A percentile compares a stretch with the other conserved stretches of the same genome.
phyloP scores from a whole-genome alignment of 2,888 invertebrate species.

The Helobdella robusta region DNA sequence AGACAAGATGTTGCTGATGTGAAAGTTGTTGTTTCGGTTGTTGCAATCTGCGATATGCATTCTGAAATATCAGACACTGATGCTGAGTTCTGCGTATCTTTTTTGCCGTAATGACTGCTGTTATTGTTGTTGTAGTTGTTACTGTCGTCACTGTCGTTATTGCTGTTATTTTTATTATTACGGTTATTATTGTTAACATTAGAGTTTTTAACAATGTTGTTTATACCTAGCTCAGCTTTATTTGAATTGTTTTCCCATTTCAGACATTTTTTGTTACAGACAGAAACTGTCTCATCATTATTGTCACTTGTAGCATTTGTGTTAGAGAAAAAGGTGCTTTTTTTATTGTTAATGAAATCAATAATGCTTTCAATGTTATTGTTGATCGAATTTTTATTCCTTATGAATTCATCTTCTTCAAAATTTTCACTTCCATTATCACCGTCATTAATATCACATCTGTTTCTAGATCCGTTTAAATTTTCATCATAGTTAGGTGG shows the following conservation, averaged over 20 bases:
- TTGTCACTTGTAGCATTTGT: no score
- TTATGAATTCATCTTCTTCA: neutral
- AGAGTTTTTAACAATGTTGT: neutral
- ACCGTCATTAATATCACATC: slow-evolving; percentile 5
- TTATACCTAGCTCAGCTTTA: no score
- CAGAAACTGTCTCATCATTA: no score
- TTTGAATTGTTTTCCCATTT: no score
- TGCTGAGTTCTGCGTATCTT: neutral
- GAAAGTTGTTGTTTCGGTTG: no score
- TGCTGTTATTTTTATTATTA: neutral
- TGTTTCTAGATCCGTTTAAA: no score
- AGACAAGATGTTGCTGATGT: no score
- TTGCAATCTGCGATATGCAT: no score
- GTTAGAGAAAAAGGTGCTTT: no score
- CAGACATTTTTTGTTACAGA: no score
- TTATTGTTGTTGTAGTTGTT: neutral
- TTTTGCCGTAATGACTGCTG: neutral
- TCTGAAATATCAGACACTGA: no score
- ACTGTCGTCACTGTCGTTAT: neutral
- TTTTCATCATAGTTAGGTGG: no score
- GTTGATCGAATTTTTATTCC: neutral
- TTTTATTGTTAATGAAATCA: neutral
- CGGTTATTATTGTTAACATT: slow-evolving; percentile 9
- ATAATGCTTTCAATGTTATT: neutral
- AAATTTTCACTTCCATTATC: neutral